phyloP scores from a whole-genome alignment of 2,888 invertebrate genomes.

The Xanthorhoe spadicearia region DNA sequence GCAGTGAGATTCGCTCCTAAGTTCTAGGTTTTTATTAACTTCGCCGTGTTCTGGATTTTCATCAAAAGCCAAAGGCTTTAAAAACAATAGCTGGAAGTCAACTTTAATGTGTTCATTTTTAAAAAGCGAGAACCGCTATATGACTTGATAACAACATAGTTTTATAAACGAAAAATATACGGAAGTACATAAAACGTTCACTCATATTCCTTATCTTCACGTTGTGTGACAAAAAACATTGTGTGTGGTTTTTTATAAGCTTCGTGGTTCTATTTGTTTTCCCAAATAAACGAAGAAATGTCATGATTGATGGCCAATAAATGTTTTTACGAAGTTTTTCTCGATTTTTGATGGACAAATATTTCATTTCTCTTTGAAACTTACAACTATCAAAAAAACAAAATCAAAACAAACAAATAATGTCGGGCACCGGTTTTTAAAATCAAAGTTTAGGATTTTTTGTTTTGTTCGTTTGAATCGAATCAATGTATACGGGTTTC shows the following conservation, averaged over 20 bases:
- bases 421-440: not conserved
- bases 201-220: no score
- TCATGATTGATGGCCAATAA: no score
- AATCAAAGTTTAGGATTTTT: not conserved
- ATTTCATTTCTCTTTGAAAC: no score
- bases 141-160: not conserved
- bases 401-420: not conserved
- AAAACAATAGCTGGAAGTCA: slow-evolving; percentile 15
- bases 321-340: no score
- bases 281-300: no score
- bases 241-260: no score
- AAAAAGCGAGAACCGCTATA: not conserved
- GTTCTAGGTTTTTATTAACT: slow-evolving; percentile 19
- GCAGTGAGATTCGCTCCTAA: not conserved
- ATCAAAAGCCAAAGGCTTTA: slow-evolving; percentile 19
- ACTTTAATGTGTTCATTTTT: slow-evolving; percentile 11
- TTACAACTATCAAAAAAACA: no score
- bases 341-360: no score
- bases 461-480: slow-evolving; percentile 1
- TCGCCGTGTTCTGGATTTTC: slow-evolving; percentile 11
- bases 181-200: not conserved
- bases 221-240: no score
- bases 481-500: not conserved
- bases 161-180: not conserved
- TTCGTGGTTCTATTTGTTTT: no score